Percentiles rank a stretch among this genome's conserved stretches.
These are phyloP conservation scores for Escarpia spicata DNA, from an alignment of 2,888 invertebrate genomes.

Conservation along the genomic window DNA sequence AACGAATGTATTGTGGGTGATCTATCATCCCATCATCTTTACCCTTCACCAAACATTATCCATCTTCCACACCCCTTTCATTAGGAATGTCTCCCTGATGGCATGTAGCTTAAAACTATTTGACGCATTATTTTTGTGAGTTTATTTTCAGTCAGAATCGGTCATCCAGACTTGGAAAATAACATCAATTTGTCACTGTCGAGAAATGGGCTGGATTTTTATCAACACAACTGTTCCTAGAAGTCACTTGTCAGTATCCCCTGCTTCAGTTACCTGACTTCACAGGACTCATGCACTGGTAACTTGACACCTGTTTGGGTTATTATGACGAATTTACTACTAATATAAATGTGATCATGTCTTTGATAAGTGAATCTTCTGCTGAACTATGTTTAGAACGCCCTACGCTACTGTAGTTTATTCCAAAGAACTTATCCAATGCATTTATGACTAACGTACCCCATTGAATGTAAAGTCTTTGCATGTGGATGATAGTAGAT, in stretches of 20 bases:
- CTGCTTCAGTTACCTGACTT: neutral
- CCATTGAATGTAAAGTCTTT: neutral
- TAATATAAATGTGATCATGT: neutral
- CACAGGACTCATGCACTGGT: neutral
- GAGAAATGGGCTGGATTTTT: neutral
- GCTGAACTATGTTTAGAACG: neutral
- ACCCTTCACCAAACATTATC: neutral
- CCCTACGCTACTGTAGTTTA: neutral
- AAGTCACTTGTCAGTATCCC: neutral
- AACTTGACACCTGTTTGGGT: neutral
- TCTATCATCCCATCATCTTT: neutral
- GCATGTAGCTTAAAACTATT: neutral
- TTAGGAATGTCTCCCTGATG: neutral
- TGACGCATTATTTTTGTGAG: neutral
- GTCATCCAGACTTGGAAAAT: neutral
- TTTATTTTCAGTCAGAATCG: neutral
- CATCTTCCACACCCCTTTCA: neutral
- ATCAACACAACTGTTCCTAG: neutral
- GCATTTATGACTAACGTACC: neutral
- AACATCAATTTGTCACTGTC: constrained; percentile 5
- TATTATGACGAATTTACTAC: neutral
- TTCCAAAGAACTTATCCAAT: neutral
- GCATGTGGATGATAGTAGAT: neutral
- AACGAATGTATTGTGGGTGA: neutral
- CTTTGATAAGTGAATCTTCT: neutral